Conservation (phyloP, 2,113 vertebrate genomes). For the Epinephelus moara region DNA sequence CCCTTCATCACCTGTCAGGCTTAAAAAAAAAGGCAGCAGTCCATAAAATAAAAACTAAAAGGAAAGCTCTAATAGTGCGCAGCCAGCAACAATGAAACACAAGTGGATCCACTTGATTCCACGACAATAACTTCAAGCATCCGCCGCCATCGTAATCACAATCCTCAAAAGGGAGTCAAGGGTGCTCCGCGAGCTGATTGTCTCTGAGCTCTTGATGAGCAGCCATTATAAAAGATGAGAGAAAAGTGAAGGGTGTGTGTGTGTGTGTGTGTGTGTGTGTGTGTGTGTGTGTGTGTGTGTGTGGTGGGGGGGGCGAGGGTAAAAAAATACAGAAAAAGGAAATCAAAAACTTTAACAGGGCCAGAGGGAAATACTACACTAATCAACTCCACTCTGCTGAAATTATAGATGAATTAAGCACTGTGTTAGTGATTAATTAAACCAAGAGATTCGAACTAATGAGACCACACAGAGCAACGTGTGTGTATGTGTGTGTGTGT, state of each 20-base stretch:
- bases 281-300: not conserved
- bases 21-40: slow-evolving; percentile 23
- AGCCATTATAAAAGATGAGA: slow-evolving; percentile 69
- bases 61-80: not conserved
- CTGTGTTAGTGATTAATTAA: slow-evolving; percentile 81
- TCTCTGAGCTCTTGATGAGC: slow-evolving; percentile 73
- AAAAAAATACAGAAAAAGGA: slow-evolving; percentile 44
- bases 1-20: slow-evolving; percentile 3
- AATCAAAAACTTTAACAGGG: slow-evolving; percentile 75
- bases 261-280: not conserved
- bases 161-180: slow-evolving; percentile 64
- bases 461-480: slow-evolving; percentile 63
- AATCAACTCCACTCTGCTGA: slow-evolving; percentile 78
- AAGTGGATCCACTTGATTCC: slow-evolving; percentile 73
- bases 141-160: slow-evolving; percentile 62
- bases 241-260: slow-evolving; percentile 17
- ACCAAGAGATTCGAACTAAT: slow-evolving; percentile 73
- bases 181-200: slow-evolving; percentile 71
- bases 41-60: slow-evolving; percentile 15
- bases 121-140: slow-evolving; percentile 63
- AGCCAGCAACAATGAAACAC: slow-evolving; percentile 39
- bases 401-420: slow-evolving; percentile 81
- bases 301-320: not conserved
- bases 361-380: slow-evolving; percentile 72
- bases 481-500: slow-evolving; percentile 11